Conservation (phyloP, 2,113 vertebrate species). For the Scomber colias region DNA sequence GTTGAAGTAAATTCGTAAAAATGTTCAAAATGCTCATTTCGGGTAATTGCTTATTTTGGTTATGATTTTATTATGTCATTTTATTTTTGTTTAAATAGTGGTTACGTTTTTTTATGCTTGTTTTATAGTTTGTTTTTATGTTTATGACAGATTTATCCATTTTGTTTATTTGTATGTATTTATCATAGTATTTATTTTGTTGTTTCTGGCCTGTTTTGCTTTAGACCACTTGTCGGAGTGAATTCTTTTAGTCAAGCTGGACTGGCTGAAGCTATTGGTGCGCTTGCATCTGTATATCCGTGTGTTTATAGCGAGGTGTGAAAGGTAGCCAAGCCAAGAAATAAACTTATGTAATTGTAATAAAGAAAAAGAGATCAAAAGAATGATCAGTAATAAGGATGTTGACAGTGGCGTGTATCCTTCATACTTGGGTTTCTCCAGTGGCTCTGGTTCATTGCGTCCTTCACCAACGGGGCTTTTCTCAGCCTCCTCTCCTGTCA, state of each 20-base stretch:
- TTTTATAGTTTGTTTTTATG: constrained; percentile 9
- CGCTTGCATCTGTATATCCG: background rate
- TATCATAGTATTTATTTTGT: background rate
- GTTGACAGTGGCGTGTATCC: background rate
- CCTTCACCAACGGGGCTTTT: constrained; percentile 94
- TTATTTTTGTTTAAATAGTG: constrained; percentile 18
- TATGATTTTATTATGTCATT: constrained; percentile 14
- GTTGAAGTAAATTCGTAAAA: constrained; percentile 50
- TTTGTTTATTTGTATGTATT: constrained; percentile 25
- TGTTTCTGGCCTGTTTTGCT: background rate
- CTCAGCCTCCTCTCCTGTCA: constrained; percentile 95
- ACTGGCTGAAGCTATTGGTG: background rate
- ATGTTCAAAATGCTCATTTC: constrained; percentile 51
- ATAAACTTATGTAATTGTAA: background rate
- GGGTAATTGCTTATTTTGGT: constrained; percentile 5
- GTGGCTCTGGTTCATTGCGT: constrained; percentile 94
- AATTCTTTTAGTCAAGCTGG: background rate
- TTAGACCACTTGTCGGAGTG: background rate
- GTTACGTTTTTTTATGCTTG: constrained; percentile 53
- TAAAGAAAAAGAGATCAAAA: background rate
- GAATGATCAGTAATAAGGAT: background rate
- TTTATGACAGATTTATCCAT: constrained; percentile 22
- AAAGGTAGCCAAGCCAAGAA: constrained; percentile 7
- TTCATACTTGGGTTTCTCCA: constrained; percentile 99
- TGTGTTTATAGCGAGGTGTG: background rate